Evolutionary conservation across 2,888 invertebrate genomes (phyloP).

Genomic region (Meiosimyza decipiens): DNA sequence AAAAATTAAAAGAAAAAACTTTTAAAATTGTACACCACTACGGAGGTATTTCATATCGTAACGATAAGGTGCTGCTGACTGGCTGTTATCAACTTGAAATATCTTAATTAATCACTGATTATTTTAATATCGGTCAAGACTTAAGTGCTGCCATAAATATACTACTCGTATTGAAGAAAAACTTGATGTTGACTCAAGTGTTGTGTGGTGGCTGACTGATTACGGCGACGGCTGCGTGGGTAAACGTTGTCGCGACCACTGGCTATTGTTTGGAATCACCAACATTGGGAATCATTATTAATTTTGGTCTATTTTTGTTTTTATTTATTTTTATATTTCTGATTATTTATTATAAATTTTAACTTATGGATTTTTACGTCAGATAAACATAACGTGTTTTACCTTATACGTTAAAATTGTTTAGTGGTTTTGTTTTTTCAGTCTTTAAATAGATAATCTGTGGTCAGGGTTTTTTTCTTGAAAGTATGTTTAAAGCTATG

Average conservation of each 20-base stretch:
- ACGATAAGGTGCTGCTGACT: too few species aligned
- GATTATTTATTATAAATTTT: too few species aligned
- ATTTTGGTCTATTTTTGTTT: neutral
- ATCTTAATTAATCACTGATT: conserved; percentile 39
- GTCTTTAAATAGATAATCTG: too few species aligned
- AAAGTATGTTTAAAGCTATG: too few species aligned
- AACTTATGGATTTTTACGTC: neutral
- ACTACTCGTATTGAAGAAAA: neutral
- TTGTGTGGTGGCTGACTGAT: neutral
- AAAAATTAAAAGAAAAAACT: neutral
- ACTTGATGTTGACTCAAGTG: neutral
- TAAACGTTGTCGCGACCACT: neutral
- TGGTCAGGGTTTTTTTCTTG: too few species aligned
- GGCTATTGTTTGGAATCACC: neutral
- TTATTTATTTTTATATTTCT: neutral
- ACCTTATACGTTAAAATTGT: neutral
- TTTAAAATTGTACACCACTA: neutral
- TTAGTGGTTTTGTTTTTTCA: too few species aligned
- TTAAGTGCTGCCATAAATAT: conserved; percentile 22
- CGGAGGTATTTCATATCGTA: too few species aligned
- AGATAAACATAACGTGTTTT: neutral
- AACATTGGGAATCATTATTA: too few species aligned
- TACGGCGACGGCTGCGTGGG: neutral
- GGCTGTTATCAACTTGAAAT: conserved; percentile 3
- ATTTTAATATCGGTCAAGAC: conserved; percentile 39